These are phyloP conservation scores for Strigamia transsilvanica DNA, from an alignment of 2,888 invertebrate genomes.

Conservation along the genomic window DNA sequence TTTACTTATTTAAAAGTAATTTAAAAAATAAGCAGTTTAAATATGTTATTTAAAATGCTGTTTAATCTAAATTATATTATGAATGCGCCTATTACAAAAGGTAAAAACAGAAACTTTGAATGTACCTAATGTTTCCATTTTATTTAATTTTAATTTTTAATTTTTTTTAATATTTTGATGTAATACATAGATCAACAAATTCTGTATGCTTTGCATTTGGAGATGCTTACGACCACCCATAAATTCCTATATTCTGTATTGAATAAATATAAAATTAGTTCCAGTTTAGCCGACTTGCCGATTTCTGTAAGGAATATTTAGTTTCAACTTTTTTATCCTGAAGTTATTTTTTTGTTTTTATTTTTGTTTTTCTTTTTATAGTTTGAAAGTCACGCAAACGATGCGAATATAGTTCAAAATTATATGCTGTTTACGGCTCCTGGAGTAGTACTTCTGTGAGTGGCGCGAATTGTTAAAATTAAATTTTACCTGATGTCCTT, in stretches of 20 bases:
- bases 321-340: background rate
- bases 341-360: too few relatives aligned
- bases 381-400: slow-evolving; percentile 55
- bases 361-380: background rate
- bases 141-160: too few relatives aligned
- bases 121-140: too few relatives aligned
- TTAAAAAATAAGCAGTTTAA: too few relatives aligned
- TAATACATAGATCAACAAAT: slow-evolving; percentile 96
- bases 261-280: slow-evolving; percentile 79
- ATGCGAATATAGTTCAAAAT: slow-evolving; percentile 70
- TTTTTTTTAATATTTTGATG: too few relatives aligned
- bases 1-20: too few relatives aligned
- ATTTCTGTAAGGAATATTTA: slow-evolving; percentile 59
- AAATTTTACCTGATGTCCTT: background rate
- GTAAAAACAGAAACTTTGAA: too few relatives aligned
- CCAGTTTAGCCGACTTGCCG: slow-evolving; percentile 74
- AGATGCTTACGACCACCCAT: slow-evolving; percentile 84
- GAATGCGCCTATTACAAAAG: too few relatives aligned
- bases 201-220: slow-evolving; percentile 84
- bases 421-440: slow-evolving; percentile 97
- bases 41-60: too few relatives aligned
- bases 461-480: background rate
- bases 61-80: too few relatives aligned
- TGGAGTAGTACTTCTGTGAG: slow-evolving; percentile 72
- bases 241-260: slow-evolving; percentile 81